Evolutionary conservation across 2,888 invertebrate species (phyloP).

Genomic region (Hipparchia semele): DNA sequence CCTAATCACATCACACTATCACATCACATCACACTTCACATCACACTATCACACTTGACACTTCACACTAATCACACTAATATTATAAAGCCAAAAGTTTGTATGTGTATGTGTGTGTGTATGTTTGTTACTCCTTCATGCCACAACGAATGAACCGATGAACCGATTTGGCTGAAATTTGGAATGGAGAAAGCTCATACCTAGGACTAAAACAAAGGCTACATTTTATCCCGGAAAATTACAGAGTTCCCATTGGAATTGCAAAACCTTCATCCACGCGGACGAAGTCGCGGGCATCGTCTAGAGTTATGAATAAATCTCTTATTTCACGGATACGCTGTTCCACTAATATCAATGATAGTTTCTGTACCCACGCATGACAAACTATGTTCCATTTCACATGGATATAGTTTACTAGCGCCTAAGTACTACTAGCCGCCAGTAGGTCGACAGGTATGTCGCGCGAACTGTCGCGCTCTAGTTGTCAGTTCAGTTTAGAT

Average conservation of each 20-base stretch:
- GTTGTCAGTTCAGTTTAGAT: not conserved
- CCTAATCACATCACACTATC: too few species aligned
- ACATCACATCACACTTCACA: too few species aligned
- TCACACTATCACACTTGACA: too few species aligned
- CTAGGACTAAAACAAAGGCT: not conserved
- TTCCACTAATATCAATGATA: too few species aligned
- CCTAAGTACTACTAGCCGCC: not conserved
- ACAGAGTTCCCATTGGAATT: not conserved
- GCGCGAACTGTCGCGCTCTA: not conserved
- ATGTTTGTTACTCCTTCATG: not conserved
- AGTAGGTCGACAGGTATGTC: not conserved
- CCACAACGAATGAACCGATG: not conserved
- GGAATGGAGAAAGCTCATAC: not conserved
- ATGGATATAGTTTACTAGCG: not conserved
- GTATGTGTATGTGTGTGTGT: not conserved
- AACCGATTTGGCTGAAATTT: not conserved
- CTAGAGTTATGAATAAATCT: not conserved
- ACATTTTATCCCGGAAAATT: not conserved
- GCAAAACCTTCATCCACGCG: not conserved
- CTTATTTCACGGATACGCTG: too few species aligned
- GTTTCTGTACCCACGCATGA: not conserved
- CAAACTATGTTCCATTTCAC: not conserved
- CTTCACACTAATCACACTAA: too few species aligned
- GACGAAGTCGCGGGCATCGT: not conserved
- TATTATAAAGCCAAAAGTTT: too few species aligned